These are phyloP conservation scores for Strigops habroptila DNA, from an alignment of 2,113 vertebrate species.

Conservation along the genomic window DNA sequence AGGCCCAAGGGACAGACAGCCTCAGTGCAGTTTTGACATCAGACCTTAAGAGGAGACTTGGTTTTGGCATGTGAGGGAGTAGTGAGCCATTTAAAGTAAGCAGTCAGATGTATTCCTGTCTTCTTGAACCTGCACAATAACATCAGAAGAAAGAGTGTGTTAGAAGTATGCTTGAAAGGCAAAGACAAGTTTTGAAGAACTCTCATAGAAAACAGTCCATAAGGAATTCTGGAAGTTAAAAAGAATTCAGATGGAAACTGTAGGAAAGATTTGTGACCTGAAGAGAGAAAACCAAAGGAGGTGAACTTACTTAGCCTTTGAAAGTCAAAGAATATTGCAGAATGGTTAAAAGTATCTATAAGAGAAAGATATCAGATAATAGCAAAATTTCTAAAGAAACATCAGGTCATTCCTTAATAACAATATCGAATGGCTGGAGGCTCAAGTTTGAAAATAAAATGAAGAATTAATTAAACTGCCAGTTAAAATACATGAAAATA, in stretches of 20 bases:
- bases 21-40: neutral
- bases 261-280: neutral
- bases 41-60: neutral
- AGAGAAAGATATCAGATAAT: neutral
- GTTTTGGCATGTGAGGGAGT: neutral
- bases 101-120: slow-evolving; percentile 4
- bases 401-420: neutral
- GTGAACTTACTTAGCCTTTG: neutral
- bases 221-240: neutral
- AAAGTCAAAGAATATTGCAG: slow-evolving; percentile 1
- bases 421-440: neutral
- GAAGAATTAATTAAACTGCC: slow-evolving; percentile 52
- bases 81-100: slow-evolving; percentile 10
- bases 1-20: neutral
- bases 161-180: slow-evolving; percentile 2
- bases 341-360: neutral
- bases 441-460: slow-evolving; percentile 1
- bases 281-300: neutral
- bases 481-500: slow-evolving; percentile 22
- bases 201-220: neutral
- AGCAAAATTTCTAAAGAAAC: neutral
- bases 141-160: neutral
- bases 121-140: neutral
- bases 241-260: neutral
- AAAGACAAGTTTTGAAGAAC: neutral